These are phyloP conservation scores for Eristalis tenax DNA, from an alignment of 2,888 invertebrate genomes.

Conservation along the genomic window DNA sequence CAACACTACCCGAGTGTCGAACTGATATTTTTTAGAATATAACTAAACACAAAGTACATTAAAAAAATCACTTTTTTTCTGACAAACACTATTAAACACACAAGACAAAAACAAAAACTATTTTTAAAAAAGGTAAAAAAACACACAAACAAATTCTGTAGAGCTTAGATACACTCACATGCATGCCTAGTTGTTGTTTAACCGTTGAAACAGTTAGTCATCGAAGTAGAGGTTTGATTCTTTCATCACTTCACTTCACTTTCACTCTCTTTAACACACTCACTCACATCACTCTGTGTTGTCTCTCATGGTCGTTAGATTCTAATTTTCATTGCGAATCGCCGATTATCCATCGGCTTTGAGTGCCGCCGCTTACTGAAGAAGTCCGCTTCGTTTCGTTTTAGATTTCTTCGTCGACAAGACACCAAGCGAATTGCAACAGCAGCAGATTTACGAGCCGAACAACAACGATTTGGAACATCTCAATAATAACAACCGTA, in stretches of 20 bases:
- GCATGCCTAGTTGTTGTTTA: constrained; percentile 46
- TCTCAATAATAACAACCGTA: constrained; percentile 37
- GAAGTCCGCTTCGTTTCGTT: constrained; percentile 10
- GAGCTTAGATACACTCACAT: constrained; percentile 15
- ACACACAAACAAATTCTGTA: constrained; percentile 9
- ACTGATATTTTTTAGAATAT: constrained; percentile 77
- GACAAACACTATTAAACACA: constrained; percentile 2
- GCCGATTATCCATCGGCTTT: not conserved
- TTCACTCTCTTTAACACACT: not conserved
- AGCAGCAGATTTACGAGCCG: constrained; percentile 41
- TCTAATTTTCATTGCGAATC: not conserved
- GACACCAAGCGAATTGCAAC: constrained; percentile 72
- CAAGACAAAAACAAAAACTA: constrained; percentile 44
- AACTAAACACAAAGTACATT: constrained; percentile 42
- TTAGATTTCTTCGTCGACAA: constrained; percentile 79
- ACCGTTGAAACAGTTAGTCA: not conserved
- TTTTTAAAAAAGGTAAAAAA: constrained; percentile 16
- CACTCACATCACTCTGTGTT: not conserved
- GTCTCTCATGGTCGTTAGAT: constrained; percentile 15
- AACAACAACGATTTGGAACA: constrained; percentile 46
- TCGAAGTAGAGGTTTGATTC: not conserved
- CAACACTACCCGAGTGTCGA: constrained; percentile 78
- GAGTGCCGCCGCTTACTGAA: not conserved
- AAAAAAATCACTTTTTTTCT: constrained; percentile 46
- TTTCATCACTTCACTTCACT: not conserved